phyloP scores from a whole-genome alignment of 1,140 invertebrate species.

The Yoshiicerus persimilis region DNA sequence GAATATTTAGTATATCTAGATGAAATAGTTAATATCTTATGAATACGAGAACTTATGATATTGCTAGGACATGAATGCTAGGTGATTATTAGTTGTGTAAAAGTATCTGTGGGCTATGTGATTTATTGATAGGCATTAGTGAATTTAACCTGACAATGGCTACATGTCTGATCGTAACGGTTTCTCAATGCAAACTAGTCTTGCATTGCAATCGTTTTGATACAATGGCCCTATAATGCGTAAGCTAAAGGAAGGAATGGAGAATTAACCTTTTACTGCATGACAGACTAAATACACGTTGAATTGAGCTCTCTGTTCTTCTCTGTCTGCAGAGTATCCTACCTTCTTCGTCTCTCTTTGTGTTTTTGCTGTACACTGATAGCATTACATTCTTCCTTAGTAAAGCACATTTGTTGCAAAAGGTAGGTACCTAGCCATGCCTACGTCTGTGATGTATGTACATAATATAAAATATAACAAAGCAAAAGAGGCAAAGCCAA shows the following conservation, averaged over 20 bases:
- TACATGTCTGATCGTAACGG: slow-evolving; percentile 13
- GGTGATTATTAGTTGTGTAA: not conserved
- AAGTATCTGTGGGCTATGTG: slow-evolving; percentile 15
- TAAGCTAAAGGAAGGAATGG: not conserved
- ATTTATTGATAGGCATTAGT: slow-evolving; percentile 14
- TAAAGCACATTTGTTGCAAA: too few relatives aligned
- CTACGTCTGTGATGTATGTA: not conserved
- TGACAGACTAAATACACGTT: not conserved
- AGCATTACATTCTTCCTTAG: not conserved
- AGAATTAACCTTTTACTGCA: not conserved
- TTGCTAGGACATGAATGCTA: not conserved
- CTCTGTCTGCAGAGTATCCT: not conserved
- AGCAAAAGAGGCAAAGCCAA: not conserved
- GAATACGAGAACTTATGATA: not conserved
- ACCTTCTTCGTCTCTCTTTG: not conserved
- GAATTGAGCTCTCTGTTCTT: not conserved
- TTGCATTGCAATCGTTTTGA: not conserved
- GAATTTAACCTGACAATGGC: not conserved
- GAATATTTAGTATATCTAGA: too few relatives aligned
- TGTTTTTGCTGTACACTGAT: not conserved
- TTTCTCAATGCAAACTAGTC: slow-evolving; percentile 10
- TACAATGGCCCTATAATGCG: not conserved
- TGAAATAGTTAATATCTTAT: not conserved
- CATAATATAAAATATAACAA: not conserved
- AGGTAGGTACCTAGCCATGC: too few relatives aligned